Base-by-base conservation (phyloP, 2,113 vertebrate species). In the Nicator chloris region DNA sequence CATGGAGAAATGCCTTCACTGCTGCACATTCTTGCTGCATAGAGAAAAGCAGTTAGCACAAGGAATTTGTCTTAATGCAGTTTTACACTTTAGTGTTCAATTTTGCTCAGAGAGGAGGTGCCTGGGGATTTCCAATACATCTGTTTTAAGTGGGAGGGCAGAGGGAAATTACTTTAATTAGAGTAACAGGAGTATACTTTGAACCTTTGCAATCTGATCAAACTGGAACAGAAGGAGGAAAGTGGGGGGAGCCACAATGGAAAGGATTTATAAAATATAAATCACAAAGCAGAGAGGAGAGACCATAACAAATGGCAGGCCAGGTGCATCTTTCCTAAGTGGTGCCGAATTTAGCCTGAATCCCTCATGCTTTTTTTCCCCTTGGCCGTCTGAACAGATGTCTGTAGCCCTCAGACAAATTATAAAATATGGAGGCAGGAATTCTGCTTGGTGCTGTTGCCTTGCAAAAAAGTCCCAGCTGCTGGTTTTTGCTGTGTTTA, bases 301-400 rank as follows among this genome's bases (percentile, higher is more conserved):
- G 57, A 92, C 93, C 53, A 76, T 83, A 97, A 94, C 91, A 96
- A 97, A 96, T 96, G 89, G 87, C 75, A 92, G 49, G 19, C 84
- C 93, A 97, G 96, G 92, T 97, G 93, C 88, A 35, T 76, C 70
- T 87, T 96, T 96, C 76, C 93, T 86, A 94, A 95, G 91, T 88
- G 78, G 75, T 92, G 60, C 88, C 94, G 91, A 96, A 97, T 97
- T 97, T 97, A 94, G 82, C 91, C 90, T 81, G 92, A 88, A 83
- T 92, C 95, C 70, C 75, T 94, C 69, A 73, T 95, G 92, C 65
- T 72, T 83, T 89, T 90, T 94, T 79, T 56, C 44, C 86, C 92
- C 35, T 94, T 92, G 86, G 84, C 84, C 72, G 69, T 83, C 86
- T 2, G 47, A 96, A 88, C 92, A 96, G 95, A 97, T 96, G 95